phyloP scores from a whole-genome alignment of 2,888 invertebrate genomes.

The Neocrepidodera transversa region DNA sequence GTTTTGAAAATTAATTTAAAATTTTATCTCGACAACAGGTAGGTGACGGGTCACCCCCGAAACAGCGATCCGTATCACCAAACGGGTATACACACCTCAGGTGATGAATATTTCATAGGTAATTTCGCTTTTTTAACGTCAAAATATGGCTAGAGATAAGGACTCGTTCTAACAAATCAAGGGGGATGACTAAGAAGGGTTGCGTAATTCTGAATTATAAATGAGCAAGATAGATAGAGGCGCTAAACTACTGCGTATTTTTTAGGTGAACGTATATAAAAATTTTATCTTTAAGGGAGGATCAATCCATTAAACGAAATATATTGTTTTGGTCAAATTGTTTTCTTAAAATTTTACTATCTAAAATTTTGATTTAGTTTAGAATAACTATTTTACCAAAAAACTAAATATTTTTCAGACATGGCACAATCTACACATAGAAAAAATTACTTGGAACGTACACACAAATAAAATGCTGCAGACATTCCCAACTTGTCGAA shows the following conservation, averaged over 20 bases:
- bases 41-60: conserved; percentile 40
- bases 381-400: too few relatives aligned
- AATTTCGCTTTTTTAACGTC: conserved; percentile 33
- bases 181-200: conserved; percentile 17
- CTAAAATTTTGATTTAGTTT: too few relatives aligned
- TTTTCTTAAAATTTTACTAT: too few relatives aligned
- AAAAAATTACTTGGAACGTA: too few relatives aligned
- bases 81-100: conserved; percentile 30
- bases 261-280: background rate
- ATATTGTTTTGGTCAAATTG: too few relatives aligned
- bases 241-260: conserved; percentile 1
- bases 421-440: too few relatives aligned
- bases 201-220: conserved; percentile 16
- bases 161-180: conserved; percentile 17
- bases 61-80: conserved; percentile 31
- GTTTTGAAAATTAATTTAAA: conserved; percentile 41
- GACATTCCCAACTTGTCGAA: too few relatives aligned
- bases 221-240: background rate
- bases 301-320: background rate
- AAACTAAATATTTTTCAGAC: too few relatives aligned
- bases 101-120: conserved; percentile 38
- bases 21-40: conserved; percentile 44
- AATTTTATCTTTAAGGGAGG: background rate
- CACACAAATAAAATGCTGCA: too few relatives aligned
- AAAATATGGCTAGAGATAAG: conserved; percentile 26